Conservation (phyloP, 2,113 vertebrate genomes). For the Paramisgurnus dabryanus region DNA sequence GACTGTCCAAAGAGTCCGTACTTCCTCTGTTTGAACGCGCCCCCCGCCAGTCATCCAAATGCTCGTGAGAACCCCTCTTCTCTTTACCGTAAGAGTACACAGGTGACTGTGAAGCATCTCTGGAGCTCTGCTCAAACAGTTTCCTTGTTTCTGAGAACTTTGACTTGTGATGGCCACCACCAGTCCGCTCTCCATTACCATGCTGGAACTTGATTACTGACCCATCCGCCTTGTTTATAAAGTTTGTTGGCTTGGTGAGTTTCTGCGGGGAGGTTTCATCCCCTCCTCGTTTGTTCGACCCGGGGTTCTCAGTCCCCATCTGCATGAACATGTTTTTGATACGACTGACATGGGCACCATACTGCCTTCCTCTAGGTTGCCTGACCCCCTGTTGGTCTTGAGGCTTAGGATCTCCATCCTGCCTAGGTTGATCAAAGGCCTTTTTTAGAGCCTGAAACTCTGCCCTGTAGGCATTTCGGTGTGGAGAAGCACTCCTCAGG, state of each 20-base stretch:
- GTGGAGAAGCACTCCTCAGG: slow-evolving; percentile 96
- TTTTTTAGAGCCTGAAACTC: slow-evolving; percentile 98
- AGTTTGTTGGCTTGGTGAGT: slow-evolving; percentile 84
- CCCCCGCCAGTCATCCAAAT: slow-evolving; percentile 86
- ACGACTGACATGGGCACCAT: slow-evolving; percentile 94
- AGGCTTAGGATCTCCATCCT: slow-evolving; percentile 82
- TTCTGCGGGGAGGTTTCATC: slow-evolving; percentile 85
- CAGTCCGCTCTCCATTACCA: slow-evolving; percentile 81
- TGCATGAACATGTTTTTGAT: slow-evolving; percentile 99
- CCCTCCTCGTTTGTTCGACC: slow-evolving; percentile 72
- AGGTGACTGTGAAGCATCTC: slow-evolving; percentile 80
- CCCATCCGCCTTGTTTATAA: slow-evolving; percentile 87
- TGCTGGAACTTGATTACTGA: slow-evolving; percentile 86
- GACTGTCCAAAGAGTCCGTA: slow-evolving; percentile 92
- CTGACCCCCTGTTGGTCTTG: slow-evolving; percentile 83
- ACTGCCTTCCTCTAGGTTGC: slow-evolving; percentile 90
- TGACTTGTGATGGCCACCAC: slow-evolving; percentile 76
- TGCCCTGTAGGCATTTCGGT: slow-evolving; percentile 95
- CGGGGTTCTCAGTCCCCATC: slow-evolving; percentile 85
- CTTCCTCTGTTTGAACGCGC: slow-evolving; percentile 90
- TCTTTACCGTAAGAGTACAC: slow-evolving; percentile 86
- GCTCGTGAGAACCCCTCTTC: slow-evolving; percentile 80
- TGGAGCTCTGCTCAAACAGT: slow-evolving; percentile 89
- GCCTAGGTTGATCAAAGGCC: slow-evolving; percentile 93
- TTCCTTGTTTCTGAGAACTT: slow-evolving; percentile 95